These are phyloP conservation scores for Augiades crinisus DNA, from an alignment of 2,888 invertebrate species.

Conservation along the genomic window DNA sequence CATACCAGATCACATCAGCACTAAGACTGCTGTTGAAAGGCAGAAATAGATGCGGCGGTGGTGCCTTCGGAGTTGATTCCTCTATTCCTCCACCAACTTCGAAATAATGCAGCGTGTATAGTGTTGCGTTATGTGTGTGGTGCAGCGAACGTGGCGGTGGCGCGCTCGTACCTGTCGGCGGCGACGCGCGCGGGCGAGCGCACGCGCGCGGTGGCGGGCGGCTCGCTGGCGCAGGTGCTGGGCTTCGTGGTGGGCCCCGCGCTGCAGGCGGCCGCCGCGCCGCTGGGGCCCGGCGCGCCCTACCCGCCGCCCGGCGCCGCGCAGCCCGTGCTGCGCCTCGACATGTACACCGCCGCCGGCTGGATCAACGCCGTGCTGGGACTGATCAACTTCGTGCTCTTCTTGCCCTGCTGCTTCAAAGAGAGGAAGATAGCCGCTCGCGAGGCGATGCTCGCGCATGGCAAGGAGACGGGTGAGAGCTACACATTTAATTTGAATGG, in stretches of 20 bases:
- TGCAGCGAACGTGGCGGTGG: conserved; percentile 90
- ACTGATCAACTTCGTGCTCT: conserved; percentile 85
- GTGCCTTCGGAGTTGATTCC: too few relatives aligned
- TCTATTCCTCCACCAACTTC: too few relatives aligned
- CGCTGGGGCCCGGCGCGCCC: conserved; percentile 83
- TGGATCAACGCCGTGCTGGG: conserved; percentile 92
- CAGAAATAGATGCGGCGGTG: too few relatives aligned
- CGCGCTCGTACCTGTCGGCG: conserved; percentile 91
- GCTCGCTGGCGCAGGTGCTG: conserved; percentile 91
- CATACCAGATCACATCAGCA: too few relatives aligned
- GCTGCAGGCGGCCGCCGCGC: conserved; percentile 90
- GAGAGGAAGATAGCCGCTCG: conserved; percentile 89
- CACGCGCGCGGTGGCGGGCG: conserved; percentile 91
- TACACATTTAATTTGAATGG: too few relatives aligned
- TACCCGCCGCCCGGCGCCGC: conserved; percentile 66
- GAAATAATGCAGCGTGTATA: too few relatives aligned
- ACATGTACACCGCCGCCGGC: conserved; percentile 94
- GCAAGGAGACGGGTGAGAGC: conserved; percentile 83
- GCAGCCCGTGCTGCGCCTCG: conserved; percentile 82
- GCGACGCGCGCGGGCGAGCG: conserved; percentile 91
- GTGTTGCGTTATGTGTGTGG: background rate
- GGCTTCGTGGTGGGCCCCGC: conserved; percentile 94
- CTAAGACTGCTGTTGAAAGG: too few relatives aligned
- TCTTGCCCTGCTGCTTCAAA: conserved; percentile 88
- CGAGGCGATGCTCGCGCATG: conserved; percentile 89